Evolutionary conservation across 2,797 vertebrate genomes (phyloP).

Genomic region (Odontamblyopus lacepedii): DNA sequence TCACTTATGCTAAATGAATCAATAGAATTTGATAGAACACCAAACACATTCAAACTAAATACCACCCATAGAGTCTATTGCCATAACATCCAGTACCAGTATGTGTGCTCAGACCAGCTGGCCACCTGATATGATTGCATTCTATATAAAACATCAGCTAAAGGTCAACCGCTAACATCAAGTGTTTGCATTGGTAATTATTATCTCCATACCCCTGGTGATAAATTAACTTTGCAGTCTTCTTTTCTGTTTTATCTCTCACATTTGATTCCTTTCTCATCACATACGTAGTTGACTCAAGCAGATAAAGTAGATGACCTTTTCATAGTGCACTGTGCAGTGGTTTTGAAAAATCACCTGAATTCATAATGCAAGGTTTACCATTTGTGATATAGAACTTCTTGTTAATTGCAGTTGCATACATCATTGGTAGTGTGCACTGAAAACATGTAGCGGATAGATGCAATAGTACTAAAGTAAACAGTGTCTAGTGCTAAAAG

Average conservation of each 20-base stretch:
- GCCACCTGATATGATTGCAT: not conserved
- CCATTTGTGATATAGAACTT: conserved; percentile 17
- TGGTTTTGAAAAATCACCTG: conserved; percentile 24
- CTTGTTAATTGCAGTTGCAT: not conserved
- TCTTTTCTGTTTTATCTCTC: not conserved
- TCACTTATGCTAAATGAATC: too few species aligned
- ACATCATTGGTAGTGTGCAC: not conserved
- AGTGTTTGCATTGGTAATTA: not conserved
- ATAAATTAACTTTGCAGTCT: not conserved
- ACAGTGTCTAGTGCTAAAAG: too few species aligned
- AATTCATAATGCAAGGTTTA: conserved; percentile 36
- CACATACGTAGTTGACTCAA: conserved; percentile 7
- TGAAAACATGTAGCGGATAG: not conserved
- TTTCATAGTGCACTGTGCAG: conserved; percentile 27
- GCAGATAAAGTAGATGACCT: conserved; percentile 31
- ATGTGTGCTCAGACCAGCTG: not conserved
- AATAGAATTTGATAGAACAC: too few species aligned
- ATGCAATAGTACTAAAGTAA: not conserved
- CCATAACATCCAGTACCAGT: not conserved
- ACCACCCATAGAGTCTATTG: not conserved
- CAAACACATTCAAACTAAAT: not conserved
- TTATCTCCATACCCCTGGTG: conserved; percentile 9
- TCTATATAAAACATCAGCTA: not conserved
- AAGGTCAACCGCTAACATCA: conserved; percentile 17
- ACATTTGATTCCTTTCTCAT: not conserved